Percentiles rank a stretch among this genome's conserved stretches.
Conservation (phyloP, 2,888 invertebrate species). For the Acanthosepion pharaonis region DNA sequence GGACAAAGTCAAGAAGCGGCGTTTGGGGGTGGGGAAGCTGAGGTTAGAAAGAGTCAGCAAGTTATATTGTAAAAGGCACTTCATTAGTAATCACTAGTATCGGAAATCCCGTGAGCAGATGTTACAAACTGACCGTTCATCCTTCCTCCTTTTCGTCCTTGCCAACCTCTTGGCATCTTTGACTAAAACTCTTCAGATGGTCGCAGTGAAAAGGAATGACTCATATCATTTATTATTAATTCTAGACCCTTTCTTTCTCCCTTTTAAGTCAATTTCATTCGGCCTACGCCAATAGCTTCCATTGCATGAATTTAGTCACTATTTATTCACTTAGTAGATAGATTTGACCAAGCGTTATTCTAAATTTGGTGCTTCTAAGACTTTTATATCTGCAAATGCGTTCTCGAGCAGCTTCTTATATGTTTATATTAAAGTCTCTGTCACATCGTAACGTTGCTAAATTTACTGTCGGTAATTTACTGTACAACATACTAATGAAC, state of each 20-base stretch:
- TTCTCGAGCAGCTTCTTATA: not conserved
- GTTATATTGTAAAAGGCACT: not conserved
- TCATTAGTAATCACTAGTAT: not conserved
- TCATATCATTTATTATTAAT: not conserved
- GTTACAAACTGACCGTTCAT: not conserved
- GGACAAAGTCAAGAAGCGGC: not conserved
- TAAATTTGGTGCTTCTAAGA: not conserved
- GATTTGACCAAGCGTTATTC: not conserved
- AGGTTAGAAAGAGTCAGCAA: not conserved
- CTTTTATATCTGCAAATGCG: not conserved
- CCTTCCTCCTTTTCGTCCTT: not conserved
- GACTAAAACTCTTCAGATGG: not conserved
- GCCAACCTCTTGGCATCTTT: not conserved
- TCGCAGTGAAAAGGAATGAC: not conserved
- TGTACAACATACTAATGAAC: too few relatives aligned
- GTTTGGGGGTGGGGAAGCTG: not conserved
- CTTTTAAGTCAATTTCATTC: slow-evolving; percentile 2
- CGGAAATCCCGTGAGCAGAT: slow-evolving; percentile 33
- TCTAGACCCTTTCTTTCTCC: not conserved
- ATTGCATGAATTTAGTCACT: not conserved
- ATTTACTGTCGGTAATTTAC: not conserved
- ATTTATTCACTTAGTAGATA: not conserved
- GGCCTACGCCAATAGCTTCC: not conserved
- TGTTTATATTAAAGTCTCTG: not conserved
- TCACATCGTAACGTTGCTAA: not conserved